Percentiles rank a stretch among this genome's conserved stretches.
Evolutionary conservation across 2,797 vertebrate genomes (phyloP).

Genomic region (Gobionotothen gibberifrons): DNA sequence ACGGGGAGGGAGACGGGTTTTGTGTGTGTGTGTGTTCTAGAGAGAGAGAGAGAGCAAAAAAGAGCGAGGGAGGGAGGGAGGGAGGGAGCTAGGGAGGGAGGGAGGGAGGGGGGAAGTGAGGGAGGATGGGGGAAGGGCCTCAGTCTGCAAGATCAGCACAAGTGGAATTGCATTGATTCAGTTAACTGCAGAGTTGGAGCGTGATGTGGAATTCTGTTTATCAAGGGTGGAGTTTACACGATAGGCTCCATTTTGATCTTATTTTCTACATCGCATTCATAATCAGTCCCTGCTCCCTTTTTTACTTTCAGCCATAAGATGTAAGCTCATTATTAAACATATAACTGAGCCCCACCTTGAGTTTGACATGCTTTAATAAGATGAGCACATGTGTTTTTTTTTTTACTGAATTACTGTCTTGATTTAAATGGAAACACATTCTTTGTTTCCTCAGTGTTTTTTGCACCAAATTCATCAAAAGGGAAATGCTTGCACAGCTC

Average conservation of each 20-base stretch:
- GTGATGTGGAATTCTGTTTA: constrained; percentile 85
- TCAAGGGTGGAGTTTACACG: constrained; percentile 81
- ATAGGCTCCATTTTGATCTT: constrained; percentile 75
- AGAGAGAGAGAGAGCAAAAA: constrained; percentile 24
- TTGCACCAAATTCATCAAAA: constrained; percentile 3
- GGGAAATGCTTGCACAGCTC: constrained; percentile 31
- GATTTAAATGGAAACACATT: constrained; percentile 27
- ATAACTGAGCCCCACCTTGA: constrained; percentile 35
- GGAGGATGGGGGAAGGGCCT: constrained; percentile 79
- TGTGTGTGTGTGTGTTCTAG: constrained; percentile 44
- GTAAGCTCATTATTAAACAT: constrained; percentile 21
- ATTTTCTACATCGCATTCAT: constrained; percentile 71
- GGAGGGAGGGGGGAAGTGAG: constrained; percentile 31
- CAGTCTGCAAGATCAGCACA: constrained; percentile 87
- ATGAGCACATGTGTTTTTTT: background rate
- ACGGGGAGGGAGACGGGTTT: constrained; percentile 61
- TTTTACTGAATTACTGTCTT: constrained; percentile 21
- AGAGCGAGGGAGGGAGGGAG: constrained; percentile 25
- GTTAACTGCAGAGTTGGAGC: constrained; percentile 86
- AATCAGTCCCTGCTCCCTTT: constrained; percentile 58
- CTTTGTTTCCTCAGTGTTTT: constrained; percentile 1
- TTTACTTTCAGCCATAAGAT: constrained; percentile 37
- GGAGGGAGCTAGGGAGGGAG: constrained; percentile 30
- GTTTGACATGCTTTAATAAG: constrained; percentile 27
- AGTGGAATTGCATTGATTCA: constrained; percentile 88